Evolutionary conservation across 1,140 invertebrate species (phyloP), one percentile per base, ranked within the genome.

Genomic region (Heliothis virescens): DNA sequence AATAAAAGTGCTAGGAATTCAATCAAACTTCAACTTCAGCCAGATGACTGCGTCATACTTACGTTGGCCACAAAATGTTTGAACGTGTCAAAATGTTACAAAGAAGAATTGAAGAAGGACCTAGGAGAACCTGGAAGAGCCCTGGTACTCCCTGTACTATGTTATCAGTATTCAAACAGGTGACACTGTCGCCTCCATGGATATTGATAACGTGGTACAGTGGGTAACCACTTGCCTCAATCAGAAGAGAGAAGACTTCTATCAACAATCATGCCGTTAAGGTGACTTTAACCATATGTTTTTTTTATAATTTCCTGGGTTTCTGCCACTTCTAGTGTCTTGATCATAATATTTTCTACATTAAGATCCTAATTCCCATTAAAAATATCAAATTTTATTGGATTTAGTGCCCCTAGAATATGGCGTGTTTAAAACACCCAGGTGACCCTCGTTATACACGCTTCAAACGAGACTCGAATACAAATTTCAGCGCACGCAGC

Each of bases 151-250:
- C 18, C 55, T 57, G n/a, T 57, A 16, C 55, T 57, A 57, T 57
- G 55, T 57, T 57, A 57, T 57, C 55, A 57, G 55, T 57, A 21
- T 21, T 57, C 55, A 57, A 57, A 57, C n/a, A 16, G 55, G 55
- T 18, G 55, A 57, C 55, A 4, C 7, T 21, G 55, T 57, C 55
- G 16, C 55, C 16, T 18, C 53, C n/a, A 13, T 57, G 55, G 18
- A 16, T 57, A 18, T 21, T 57, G 55, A 57, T 57, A 57, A 57
- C 16, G 55, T 57, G 11, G 55, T 16, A 57, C 15, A 57, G 55
- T 18, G 55, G 55, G 3, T 57, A 57, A 57, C 55, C 55, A 18
- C 55, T 57, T 18, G n/a, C 55, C 16, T 2, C 55, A 57, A 10
- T 18, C 11, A 9, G 55, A 18, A 18, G 11, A 15, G 5, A 18